Evolutionary conservation across 2,113 vertebrate species (phyloP).

Genomic region (Xenus cinereus): DNA sequence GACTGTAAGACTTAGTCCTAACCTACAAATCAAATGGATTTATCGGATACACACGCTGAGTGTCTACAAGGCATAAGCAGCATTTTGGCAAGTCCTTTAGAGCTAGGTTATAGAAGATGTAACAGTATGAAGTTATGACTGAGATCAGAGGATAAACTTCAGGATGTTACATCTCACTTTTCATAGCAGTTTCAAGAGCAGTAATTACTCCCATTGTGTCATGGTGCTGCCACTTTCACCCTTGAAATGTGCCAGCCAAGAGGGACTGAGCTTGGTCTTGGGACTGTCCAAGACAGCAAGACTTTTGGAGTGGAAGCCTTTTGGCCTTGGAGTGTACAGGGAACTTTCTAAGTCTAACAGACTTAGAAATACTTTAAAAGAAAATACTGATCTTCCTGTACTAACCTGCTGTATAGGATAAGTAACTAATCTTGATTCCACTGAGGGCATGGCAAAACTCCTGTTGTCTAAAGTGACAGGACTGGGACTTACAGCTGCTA

Average conservation of each 20-base stretch:
- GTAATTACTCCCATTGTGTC: not conserved
- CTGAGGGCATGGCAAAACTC: not conserved
- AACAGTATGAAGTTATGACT: not conserved
- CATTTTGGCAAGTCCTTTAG: conserved; percentile 30
- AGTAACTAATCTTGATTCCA: not conserved
- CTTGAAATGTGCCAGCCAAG: not conserved
- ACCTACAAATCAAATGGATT: conserved; percentile 59
- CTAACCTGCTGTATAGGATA: not conserved
- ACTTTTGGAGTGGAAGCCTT: not conserved
- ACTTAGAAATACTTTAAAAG: not conserved
- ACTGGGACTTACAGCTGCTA: not conserved
- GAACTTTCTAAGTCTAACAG: not conserved
- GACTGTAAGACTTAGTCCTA: conserved; percentile 19
- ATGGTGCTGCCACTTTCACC: not conserved
- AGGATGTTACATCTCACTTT: not conserved
- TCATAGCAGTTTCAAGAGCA: not conserved
- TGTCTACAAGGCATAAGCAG: not conserved
- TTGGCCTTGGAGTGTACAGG: not conserved
- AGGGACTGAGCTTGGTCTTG: not conserved
- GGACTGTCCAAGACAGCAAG: not conserved
- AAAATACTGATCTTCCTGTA: not conserved
- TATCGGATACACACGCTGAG: not conserved
- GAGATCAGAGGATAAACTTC: not conserved
- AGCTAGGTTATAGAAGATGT: not conserved
- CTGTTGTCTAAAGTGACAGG: not conserved